These are phyloP conservation scores for Otolemur garnettii DNA, from an alignment of 2,113 vertebrate genomes.

Conservation along the genomic window DNA sequence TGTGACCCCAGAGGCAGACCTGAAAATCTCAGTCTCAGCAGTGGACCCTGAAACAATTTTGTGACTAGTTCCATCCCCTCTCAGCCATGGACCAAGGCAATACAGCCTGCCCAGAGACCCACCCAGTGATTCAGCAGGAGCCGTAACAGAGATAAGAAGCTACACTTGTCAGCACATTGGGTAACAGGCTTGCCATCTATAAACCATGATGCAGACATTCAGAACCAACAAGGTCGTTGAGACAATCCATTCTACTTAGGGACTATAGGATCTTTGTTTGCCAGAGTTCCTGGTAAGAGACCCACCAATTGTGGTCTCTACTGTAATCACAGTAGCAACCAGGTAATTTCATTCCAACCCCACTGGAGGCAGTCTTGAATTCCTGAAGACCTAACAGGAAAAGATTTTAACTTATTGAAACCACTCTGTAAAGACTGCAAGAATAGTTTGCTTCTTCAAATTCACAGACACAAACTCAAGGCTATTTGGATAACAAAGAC, in stretches of 20 bases:
- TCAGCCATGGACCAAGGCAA: background rate
- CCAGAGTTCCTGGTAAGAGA: background rate
- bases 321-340: background rate
- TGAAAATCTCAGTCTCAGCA: background rate
- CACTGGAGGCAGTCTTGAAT: background rate
- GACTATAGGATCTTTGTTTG: background rate
- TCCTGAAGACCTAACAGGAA: background rate
- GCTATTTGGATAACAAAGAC: background rate
- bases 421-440: background rate
- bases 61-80: background rate
- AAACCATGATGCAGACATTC: background rate
- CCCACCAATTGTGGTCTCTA: background rate
- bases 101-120: background rate
- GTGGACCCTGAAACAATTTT: background rate
- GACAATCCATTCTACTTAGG: background rate
- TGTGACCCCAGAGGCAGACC: background rate
- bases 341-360: background rate
- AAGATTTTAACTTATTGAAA: background rate
- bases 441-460: background rate
- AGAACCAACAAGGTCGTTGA: background rate
- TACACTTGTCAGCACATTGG: background rate
- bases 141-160: background rate
- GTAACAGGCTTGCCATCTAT: background rate
- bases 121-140: background rate
- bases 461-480: background rate